Evolutionary conservation across 2,888 invertebrate genomes (phyloP), one percentile per base, ranked within the genome.

Genomic region (Spicauda simplicius): DNA sequence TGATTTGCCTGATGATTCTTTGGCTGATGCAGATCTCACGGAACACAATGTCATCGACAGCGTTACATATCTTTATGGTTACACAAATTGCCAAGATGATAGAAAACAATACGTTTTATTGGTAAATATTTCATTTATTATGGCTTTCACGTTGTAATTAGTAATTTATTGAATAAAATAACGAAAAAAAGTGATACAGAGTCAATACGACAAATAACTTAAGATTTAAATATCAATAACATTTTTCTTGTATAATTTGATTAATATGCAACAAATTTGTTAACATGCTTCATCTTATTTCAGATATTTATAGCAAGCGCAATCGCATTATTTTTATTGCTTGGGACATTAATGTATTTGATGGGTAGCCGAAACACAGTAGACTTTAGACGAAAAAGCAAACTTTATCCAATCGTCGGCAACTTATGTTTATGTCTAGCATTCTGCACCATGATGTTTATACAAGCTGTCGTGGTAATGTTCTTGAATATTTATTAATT

Each of bases 11-110:
- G 95, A 95, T 69, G 95, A 95, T 76, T 95, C 95, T 0, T 79
- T 95, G 50, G 95, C 95, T 0, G 95, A 95, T 75, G 94, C 94
- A 0, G 96, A 96, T 80, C 85, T 96, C 4, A 94, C 94, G 73
- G 96, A 96, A 72, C 95, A 96, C 76, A 95, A 96, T 75, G 94
- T 95, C 52, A 96, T 96, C 62, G 96, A 96, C 77, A 96, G 96
- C 77, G 94, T 96, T 57, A 96, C 96, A 81, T 96, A 96, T 78
- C 93, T 96, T 50, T 96, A 96, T 75, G 96, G 96, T 2, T 88
- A 90, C 65, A 90, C 86, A 64, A 90, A 95, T 91, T 81, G 94
- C 85, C 80, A 94, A 81, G 84, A 91, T 72, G 79, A 91, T 74
- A 78, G 93, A 75, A 85, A 90, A 72, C 81, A 94, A 82, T 86